phyloP scores from a whole-genome alignment of 1,140 invertebrate genomes.

The Sinella curviseta region DNA sequence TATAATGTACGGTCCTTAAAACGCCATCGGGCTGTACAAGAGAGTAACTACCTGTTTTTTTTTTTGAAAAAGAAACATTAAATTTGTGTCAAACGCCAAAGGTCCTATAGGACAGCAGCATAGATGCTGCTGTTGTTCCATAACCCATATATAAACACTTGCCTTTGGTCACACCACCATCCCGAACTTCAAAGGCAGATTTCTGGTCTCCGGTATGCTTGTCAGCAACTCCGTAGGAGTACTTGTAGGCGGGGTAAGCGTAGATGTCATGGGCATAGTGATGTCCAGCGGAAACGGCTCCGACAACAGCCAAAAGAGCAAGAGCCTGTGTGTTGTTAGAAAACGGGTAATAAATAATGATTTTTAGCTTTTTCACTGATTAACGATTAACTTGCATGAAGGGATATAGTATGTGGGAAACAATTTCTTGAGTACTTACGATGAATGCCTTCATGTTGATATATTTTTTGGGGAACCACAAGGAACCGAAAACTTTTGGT shows the following conservation, averaged over 20 bases:
- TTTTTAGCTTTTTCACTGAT: too few species aligned
- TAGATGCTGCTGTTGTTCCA: too few species aligned
- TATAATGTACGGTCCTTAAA: neutral
- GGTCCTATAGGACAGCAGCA: too few species aligned
- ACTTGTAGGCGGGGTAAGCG: neutral
- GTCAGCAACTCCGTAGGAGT: neutral
- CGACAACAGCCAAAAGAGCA: slow-evolving; percentile 15
- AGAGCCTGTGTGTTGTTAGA: neutral
- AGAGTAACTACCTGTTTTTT: neutral
- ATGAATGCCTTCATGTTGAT: slow-evolving; percentile 9
- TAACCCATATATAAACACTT: too few species aligned
- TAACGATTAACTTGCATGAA: too few species aligned
- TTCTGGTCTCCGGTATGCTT: slow-evolving; percentile 9
- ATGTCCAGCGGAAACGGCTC: neutral
- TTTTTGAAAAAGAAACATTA: too few species aligned
- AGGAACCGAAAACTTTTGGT: neutral
- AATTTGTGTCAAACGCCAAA: too few species aligned
- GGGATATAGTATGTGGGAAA: too few species aligned
- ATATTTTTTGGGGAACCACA: neutral
- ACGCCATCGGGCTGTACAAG: slow-evolving; percentile 3
- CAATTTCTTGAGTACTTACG: too few species aligned
- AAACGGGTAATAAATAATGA: neutral
- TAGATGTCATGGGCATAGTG: neutral
- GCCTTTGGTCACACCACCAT: neutral
- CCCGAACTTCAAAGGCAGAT: neutral